These are phyloP conservation scores for Leuciscus waleckii DNA, from an alignment of 2,797 vertebrate species.

Conservation along the genomic window DNA sequence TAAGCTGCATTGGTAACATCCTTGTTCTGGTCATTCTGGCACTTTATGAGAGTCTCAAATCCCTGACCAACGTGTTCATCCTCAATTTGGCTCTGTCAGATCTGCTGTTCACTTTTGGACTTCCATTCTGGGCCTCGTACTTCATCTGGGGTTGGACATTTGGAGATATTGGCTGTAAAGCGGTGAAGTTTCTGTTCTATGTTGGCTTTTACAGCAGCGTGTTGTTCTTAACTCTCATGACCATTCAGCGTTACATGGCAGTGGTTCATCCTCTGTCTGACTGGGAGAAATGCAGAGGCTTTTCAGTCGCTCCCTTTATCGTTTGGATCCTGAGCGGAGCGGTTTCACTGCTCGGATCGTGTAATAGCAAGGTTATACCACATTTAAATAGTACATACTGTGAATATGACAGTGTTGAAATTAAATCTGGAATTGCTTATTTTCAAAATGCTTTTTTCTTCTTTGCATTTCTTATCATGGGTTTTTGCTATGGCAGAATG, in stretches of 20 bases:
- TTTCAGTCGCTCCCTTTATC: slow-evolving; percentile 65
- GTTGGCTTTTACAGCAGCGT: slow-evolving; percentile 89
- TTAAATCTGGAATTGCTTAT: slow-evolving; percentile 69
- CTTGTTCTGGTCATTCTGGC: slow-evolving; percentile 87
- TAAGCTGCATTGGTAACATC: slow-evolving; percentile 88
- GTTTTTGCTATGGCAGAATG: slow-evolving; percentile 87
- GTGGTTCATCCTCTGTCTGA: slow-evolving; percentile 85
- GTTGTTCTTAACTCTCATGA: slow-evolving; percentile 89
- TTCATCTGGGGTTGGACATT: slow-evolving; percentile 83
- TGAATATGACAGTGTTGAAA: slow-evolving; percentile 60
- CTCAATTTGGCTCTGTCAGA: slow-evolving; percentile 90
- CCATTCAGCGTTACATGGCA: slow-evolving; percentile 84
- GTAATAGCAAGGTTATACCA: slow-evolving; percentile 68
- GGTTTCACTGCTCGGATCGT: slow-evolving; percentile 79
- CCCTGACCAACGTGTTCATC: slow-evolving; percentile 89
- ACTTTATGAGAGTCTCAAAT: slow-evolving; percentile 85
- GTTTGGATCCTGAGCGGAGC: slow-evolving; percentile 82
- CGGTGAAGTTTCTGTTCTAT: slow-evolving; percentile 80
- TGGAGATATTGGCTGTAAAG: slow-evolving; percentile 61
- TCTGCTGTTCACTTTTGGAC: slow-evolving; percentile 84
- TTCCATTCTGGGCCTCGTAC: slow-evolving; percentile 86
- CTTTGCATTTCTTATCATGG: slow-evolving; percentile 79
- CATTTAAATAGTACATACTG: slow-evolving; percentile 66
- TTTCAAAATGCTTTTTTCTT: slow-evolving; percentile 86
- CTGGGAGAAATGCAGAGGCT: slow-evolving; percentile 62